Evolutionary conservation across 2,797 vertebrate genomes (phyloP).

Genomic region (Bufotes viridis): DNA sequence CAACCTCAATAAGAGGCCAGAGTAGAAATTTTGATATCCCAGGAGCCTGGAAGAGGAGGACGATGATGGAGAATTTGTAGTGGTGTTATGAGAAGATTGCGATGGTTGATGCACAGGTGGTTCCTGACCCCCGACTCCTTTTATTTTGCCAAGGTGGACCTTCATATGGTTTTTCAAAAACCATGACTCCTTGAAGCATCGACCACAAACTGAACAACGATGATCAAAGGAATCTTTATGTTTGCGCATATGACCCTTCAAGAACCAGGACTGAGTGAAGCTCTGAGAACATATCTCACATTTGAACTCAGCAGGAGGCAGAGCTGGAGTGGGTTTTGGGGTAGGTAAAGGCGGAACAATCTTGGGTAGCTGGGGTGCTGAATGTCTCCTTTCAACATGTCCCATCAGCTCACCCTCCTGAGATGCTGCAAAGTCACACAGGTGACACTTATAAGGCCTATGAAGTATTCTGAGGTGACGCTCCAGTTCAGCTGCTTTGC

Average conservation of each 20-base stretch:
- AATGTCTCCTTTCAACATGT: constrained; percentile 85
- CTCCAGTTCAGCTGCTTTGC: constrained; percentile 87
- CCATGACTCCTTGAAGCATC: constrained; percentile 95
- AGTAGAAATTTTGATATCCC: constrained; percentile 86
- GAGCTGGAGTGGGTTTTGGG: constrained; percentile 67
- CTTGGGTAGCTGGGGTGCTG: constrained; percentile 70
- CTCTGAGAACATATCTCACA: constrained; percentile 91
- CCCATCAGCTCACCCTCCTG: constrained; percentile 87
- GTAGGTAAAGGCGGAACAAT: constrained; percentile 73
- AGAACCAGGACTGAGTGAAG: constrained; percentile 94
- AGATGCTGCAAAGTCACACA: constrained; percentile 89
- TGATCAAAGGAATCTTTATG: constrained; percentile 95
- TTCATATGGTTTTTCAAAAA: constrained; percentile 98
- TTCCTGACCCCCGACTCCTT: constrained; percentile 71
- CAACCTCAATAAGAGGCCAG: constrained; percentile 85
- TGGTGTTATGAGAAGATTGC: constrained; percentile 47
- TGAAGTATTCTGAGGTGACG: constrained; percentile 92
- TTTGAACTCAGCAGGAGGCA: constrained; percentile 77
- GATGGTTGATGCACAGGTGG: constrained; percentile 62
- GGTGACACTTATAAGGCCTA: constrained; percentile 90
- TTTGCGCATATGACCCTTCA: constrained; percentile 95
- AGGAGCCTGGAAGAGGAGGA: constrained; percentile 68
- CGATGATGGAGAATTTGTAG: constrained; percentile 63
- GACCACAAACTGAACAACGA: constrained; percentile 91
- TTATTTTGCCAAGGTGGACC: constrained; percentile 92